These are phyloP conservation scores for Lates japonicus DNA, from an alignment of 2,797 vertebrate genomes.

Conservation along the genomic window DNA sequence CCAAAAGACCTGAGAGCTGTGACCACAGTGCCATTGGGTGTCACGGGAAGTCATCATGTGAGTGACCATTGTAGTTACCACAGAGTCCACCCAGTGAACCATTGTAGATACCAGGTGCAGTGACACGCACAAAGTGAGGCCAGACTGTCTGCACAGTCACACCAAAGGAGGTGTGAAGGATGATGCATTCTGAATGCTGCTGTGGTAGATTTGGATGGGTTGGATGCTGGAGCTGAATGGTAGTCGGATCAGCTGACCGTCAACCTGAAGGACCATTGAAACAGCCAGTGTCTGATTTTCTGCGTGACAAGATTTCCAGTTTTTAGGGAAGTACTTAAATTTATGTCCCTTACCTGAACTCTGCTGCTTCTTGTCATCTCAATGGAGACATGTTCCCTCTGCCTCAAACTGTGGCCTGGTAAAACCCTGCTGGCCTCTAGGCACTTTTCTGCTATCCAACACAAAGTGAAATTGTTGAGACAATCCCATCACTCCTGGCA, in stretches of 20 bases:
- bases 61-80: slow-evolving; percentile 74
- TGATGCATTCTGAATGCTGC: slow-evolving; percentile 67
- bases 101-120: slow-evolving; percentile 70
- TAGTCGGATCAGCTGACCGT: slow-evolving; percentile 69
- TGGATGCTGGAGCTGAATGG: slow-evolving; percentile 53
- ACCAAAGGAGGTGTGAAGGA: slow-evolving; percentile 76
- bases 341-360: slow-evolving; percentile 76
- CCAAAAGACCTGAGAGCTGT: slow-evolving; percentile 63
- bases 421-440: slow-evolving; percentile 61
- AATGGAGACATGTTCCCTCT: slow-evolving; percentile 63
- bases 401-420: slow-evolving; percentile 64
- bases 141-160: slow-evolving; percentile 78
- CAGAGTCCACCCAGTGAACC: slow-evolving; percentile 78
- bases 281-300: no score
- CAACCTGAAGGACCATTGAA: slow-evolving; percentile 76
- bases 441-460: slow-evolving; percentile 61
- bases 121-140: slow-evolving; percentile 72
- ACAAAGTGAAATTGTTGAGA: slow-evolving; percentile 61
- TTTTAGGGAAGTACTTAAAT: no score
- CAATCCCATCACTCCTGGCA: slow-evolving; percentile 61
- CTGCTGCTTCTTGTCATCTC: slow-evolving; percentile 52
- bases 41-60: slow-evolving; percentile 75
- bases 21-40: slow-evolving; percentile 48
- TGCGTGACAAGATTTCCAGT: no score
- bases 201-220: slow-evolving; percentile 68